Percentiles rank a stretch among this genome's conserved stretches.
phyloP scores from a whole-genome alignment of 2,113 vertebrate genomes.

The Neoarius graeffei region DNA sequence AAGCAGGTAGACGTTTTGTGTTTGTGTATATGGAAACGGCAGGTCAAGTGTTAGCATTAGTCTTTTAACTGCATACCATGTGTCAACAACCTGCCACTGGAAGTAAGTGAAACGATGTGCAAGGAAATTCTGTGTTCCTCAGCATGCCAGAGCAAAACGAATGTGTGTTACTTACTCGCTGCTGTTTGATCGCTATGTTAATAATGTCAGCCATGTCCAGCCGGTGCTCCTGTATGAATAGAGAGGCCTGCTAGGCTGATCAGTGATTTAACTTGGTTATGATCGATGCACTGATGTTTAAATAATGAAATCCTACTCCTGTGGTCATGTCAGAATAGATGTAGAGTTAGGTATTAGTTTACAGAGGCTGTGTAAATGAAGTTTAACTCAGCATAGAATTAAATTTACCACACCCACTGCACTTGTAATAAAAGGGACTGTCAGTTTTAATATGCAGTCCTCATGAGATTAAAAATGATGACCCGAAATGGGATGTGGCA shows the following conservation, averaged over 20 bases:
- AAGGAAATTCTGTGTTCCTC: conserved; percentile 24
- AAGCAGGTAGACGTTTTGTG: conserved; percentile 42
- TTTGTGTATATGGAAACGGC: conserved; percentile 54
- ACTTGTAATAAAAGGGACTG: conserved; percentile 24
- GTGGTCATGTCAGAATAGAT: conserved; percentile 6
- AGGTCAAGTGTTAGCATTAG: conserved; percentile 47
- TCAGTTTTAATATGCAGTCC: conserved; percentile 4
- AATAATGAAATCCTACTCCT: background rate
- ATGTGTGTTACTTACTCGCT: conserved; percentile 19
- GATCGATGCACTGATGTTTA: conserved; percentile 30
- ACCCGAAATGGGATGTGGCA: conserved; percentile 20
- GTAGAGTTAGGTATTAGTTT: conserved; percentile 6
- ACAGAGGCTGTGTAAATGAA: conserved; percentile 13
- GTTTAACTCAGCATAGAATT: conserved; percentile 30
- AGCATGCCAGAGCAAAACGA: conserved; percentile 10
- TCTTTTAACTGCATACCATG: conserved; percentile 38
- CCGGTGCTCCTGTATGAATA: conserved; percentile 9
- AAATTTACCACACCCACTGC: conserved; percentile 18
- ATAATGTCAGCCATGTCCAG: conserved; percentile 14
- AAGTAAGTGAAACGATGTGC: conserved; percentile 11
- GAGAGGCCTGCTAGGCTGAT: conserved; percentile 7
- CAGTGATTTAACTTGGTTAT: background rate
- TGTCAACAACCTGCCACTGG: conserved; percentile 48
- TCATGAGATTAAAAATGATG: conserved; percentile 39
- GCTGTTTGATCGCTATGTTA: conserved; percentile 17